Base-by-base conservation (phyloP, 2,113 vertebrate genomes). In the Vulpes ferrilata region DNA sequence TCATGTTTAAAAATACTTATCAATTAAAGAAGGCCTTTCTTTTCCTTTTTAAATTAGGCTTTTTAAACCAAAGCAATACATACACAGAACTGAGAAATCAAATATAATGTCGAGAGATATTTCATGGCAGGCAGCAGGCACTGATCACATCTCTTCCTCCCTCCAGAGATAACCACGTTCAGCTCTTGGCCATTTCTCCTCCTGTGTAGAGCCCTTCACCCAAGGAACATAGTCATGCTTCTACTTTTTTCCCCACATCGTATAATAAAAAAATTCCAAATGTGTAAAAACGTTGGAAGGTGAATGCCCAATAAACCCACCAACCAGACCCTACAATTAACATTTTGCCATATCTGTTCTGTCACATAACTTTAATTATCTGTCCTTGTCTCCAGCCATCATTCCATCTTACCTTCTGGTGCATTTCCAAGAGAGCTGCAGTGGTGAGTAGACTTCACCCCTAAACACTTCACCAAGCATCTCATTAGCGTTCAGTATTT, bases 81-180 rank as follows among this genome's bases (percentile, higher is more conserved):
- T 78, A 64, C 7, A 48, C 19, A 69, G 71, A 92, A 79, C 86
- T 92, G 83, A 82, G 92, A 94, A 73, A 73, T 88, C 35, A 79
- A 92, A 89, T 87, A 89, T 87, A 74, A 38, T n/a, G 3, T 94
- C 27, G 2, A 59, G 86, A 92, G 69, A 9, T 87, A 62, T 90
- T 93, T 19, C 53, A 64, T 4, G 51, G 87, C 64, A 96, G 65
- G 55, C 55, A 79, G 25, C 38, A 7, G 53, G 11, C 27, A 11
- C 43, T 13, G 2, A 22, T 51, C 27, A 43, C 22, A 27, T 22
- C 19, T 74, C 59, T 64, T 27, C 43, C 17, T 30, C 27, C 38
- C 43, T 78, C 65, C 3, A 16, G 32, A 55, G 32, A 60, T 30
- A 81, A 67, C 32, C 32, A 71, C 53, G 62, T 62, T 67, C 2